phyloP scores from a whole-genome alignment of 2,113 vertebrate species.

The Perca schrenkii region DNA sequence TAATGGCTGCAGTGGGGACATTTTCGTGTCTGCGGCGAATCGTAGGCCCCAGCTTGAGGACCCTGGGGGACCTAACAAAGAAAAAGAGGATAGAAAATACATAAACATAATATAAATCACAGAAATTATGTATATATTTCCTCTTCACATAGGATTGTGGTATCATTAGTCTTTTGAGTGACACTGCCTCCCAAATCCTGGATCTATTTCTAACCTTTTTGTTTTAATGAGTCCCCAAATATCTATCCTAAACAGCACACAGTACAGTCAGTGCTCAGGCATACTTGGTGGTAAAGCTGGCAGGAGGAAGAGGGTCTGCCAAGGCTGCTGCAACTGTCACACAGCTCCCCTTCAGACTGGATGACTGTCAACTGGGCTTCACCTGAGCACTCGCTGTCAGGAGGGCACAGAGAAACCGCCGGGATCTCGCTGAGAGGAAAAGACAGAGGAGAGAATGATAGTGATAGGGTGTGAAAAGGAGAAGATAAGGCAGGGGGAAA shows the following conservation, averaged over 20 bases:
- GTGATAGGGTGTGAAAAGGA: conserved; percentile 3
- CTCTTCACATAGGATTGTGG: not conserved
- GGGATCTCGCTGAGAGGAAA: conserved; percentile 79
- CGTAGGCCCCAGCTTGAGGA: conserved; percentile 40
- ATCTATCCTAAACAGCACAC: not conserved
- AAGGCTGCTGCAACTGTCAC: conserved; percentile 81
- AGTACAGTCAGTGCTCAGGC: conserved; percentile 4
- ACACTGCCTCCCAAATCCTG: conserved; percentile 31
- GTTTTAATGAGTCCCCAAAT: conserved; percentile 25
- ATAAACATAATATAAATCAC: not conserved
- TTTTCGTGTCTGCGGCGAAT: conserved; percentile 60
- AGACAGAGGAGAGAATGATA: not conserved
- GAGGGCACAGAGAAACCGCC: conserved; percentile 81
- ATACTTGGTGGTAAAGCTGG: conserved; percentile 82
- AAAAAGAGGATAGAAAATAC: not conserved
- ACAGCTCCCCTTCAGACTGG: conserved; percentile 70
- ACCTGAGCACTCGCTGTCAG: conserved; percentile 70
- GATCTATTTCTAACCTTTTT: conserved; percentile 2
- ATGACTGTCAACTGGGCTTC: conserved; percentile 70
- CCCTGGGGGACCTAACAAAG: conserved; percentile 69
- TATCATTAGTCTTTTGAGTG: not conserved
- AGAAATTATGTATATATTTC: not conserved
- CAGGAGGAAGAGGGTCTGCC: conserved; percentile 76
- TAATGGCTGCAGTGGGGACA: conserved; percentile 73
- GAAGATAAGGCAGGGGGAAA: not conserved